These are phyloP conservation scores for Syndactyla subalaris DNA, from an alignment of 2,797 vertebrate species.

Conservation along the genomic window DNA sequence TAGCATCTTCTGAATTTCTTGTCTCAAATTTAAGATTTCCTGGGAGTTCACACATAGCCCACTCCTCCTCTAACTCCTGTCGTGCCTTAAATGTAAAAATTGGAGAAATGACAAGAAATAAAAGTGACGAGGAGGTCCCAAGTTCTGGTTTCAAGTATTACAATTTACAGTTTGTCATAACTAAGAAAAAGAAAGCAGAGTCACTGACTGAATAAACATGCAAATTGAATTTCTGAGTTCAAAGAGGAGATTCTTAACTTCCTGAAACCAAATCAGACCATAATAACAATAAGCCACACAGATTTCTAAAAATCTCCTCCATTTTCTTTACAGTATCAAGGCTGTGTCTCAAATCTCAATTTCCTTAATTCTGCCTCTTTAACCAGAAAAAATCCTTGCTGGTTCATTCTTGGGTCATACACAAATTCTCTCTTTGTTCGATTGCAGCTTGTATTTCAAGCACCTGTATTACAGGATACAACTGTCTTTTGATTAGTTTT, in stretches of 20 bases:
- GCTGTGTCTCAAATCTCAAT: neutral
- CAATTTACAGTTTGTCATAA: neutral
- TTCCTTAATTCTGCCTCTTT: neutral
- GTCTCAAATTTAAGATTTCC: neutral
- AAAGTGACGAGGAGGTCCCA: neutral
- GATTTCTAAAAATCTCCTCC: neutral
- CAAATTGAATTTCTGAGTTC: neutral
- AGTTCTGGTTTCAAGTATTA: neutral
- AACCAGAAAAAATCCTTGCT: neutral
- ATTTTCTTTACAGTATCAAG: neutral
- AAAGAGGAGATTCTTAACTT: neutral
- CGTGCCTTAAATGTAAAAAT: neutral
- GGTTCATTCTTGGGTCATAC: neutral
- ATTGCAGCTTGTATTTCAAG: neutral
- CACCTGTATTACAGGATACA: neutral
- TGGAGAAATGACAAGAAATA: neutral
- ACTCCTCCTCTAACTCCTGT: neutral
- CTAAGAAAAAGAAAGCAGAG: neutral
- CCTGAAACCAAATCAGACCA: neutral
- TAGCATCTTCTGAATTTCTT: neutral
- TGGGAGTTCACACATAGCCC: neutral
- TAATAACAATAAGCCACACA: neutral
- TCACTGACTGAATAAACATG: neutral
- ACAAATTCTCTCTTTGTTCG: neutral
- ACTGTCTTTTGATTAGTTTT: slow-evolving; percentile 24